A percentile compares a stretch with the other conserved stretches of the same genome.
Evolutionary conservation across 1,140 invertebrate genomes (phyloP).

Genomic region (Harpegnathos saltator): DNA sequence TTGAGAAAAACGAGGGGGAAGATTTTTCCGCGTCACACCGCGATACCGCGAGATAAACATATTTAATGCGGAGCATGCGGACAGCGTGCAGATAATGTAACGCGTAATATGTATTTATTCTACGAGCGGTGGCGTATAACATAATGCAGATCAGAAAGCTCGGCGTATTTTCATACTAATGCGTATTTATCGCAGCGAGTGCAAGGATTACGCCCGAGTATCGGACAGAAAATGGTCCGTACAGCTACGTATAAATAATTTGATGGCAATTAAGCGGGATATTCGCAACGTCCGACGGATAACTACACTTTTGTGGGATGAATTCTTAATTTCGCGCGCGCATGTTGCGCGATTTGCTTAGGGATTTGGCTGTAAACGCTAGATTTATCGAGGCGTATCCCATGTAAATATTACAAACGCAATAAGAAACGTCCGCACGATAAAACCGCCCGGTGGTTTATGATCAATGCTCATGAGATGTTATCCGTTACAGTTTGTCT

Average conservation of each 20-base stretch:
- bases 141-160: conserved; percentile 39
- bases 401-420: neutral
- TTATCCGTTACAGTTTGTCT: conserved; percentile 23
- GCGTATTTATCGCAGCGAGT: conserved; percentile 30
- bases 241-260: conserved; percentile 23
- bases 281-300: neutral
- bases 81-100: conserved; percentile 18
- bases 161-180: conserved; percentile 43
- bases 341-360: neutral
- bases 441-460: neutral
- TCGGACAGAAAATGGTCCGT: neutral
- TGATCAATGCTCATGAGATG: neutral
- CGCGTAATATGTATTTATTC: conserved; percentile 45
- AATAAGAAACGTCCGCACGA: neutral
- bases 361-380: neutral
- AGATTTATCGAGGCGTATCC: neutral
- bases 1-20: conserved; percentile 11
- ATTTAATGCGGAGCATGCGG: conserved; percentile 12
- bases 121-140: conserved; percentile 15
- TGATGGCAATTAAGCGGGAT: conserved; percentile 19
- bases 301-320: conserved; percentile 7
- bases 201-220: neutral
- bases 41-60: neutral
- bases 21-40: neutral
- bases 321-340: neutral